These are phyloP conservation scores for Phylloscopus trochilus DNA, from an alignment of 2,113 vertebrate genomes.

Conservation along the genomic window DNA sequence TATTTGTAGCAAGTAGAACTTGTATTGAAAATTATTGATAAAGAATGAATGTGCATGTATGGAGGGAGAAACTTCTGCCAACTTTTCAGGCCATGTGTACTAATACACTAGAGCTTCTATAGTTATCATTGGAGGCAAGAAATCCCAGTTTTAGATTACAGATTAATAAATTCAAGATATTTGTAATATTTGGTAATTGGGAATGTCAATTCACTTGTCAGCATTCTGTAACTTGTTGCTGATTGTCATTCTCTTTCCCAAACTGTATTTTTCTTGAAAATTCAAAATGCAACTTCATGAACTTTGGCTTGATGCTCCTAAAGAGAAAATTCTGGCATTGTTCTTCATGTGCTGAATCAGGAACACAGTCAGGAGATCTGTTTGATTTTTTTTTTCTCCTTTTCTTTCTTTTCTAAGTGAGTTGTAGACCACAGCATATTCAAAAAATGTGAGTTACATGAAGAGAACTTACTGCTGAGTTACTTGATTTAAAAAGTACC, in stretches of 20 bases:
- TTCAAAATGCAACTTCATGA: neutral
- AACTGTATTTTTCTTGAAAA: neutral
- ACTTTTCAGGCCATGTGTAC: neutral
- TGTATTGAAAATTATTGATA: neutral
- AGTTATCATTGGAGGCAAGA: neutral
- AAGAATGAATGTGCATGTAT: neutral
- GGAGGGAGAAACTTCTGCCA: neutral
- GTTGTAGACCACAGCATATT: neutral
- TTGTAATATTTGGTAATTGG: neutral
- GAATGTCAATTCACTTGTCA: fast-evolving
- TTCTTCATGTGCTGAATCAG: neutral
- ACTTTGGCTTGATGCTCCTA: neutral
- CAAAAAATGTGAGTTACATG: neutral
- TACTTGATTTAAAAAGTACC: neutral
- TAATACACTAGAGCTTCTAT: neutral
- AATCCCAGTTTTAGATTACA: neutral
- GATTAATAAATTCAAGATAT: neutral
- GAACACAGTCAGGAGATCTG: neutral
- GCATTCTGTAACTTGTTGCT: neutral
- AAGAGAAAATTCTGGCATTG: neutral
- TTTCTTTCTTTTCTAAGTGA: neutral
- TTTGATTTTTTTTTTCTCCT: neutral
- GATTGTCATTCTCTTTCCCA: neutral
- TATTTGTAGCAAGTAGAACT: neutral
- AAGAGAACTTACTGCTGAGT: neutral